phyloP scores from a whole-genome alignment of 2,113 vertebrate genomes.

The Dendrocopos noguchii region DNA sequence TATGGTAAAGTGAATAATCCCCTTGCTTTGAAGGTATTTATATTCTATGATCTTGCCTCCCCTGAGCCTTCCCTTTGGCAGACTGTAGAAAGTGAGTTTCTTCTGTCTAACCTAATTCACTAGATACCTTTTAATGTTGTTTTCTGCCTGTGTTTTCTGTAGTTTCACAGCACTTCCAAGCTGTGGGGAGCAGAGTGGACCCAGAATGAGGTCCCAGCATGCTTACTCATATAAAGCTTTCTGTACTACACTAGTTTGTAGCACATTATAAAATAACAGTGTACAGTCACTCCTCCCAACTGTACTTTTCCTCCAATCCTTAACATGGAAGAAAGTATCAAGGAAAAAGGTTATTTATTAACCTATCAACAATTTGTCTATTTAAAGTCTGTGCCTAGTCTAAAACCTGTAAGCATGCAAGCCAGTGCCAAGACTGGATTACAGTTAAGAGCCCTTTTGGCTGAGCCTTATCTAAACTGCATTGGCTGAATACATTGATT shows the following conservation, averaged over 20 bases:
- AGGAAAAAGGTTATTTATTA: not conserved
- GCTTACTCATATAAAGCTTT: not conserved
- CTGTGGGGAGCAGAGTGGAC: not conserved
- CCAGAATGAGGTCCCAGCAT: not conserved
- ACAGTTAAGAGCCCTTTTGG: not conserved
- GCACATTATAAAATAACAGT: not conserved
- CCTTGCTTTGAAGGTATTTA: conserved; percentile 34
- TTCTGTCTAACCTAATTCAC: not conserved
- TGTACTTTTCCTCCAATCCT: not conserved
- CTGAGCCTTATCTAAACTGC: not conserved
- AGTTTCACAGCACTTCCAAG: not conserved
- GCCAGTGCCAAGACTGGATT: not conserved
- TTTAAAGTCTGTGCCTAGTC: not conserved
- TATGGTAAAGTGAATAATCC: conserved; percentile 37
- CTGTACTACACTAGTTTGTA: too few species aligned
- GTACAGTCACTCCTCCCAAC: not conserved
- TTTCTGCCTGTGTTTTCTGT: not conserved
- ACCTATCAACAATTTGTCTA: not conserved
- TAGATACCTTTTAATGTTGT: not conserved
- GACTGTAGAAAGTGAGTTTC: not conserved
- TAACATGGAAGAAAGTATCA: not conserved
- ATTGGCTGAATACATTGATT: not conserved
- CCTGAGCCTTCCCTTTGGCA: conserved; percentile 34
- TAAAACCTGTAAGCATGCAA: not conserved
- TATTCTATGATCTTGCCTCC: conserved; percentile 43